Conservation (phyloP, 1,140 invertebrate species). For the Brachionus rotundiformis region DNA sequence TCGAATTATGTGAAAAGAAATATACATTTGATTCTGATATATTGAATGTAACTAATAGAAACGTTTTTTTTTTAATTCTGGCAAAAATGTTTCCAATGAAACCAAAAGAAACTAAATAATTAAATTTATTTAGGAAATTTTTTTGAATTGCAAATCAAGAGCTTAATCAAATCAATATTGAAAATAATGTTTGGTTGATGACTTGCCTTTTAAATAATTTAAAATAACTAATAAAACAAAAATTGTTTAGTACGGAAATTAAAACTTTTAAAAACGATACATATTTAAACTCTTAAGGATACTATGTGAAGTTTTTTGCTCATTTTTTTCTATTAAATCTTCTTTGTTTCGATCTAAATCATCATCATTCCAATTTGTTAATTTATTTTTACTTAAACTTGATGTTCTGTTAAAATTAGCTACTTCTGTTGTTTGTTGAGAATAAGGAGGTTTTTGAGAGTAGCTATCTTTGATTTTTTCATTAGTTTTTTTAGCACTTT, state of each 20-base stretch:
- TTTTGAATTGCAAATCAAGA: too few relatives aligned
- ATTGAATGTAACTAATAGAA: background rate
- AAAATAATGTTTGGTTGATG: too few relatives aligned
- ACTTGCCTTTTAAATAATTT: too few relatives aligned
- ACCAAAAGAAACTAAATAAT: background rate
- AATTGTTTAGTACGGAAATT: background rate
- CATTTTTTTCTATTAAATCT: background rate
- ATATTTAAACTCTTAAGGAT: conserved; percentile 13
- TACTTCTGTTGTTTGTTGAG: background rate
- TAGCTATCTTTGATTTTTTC: background rate
- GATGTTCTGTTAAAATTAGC: background rate
- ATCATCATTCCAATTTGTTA: conserved; percentile 24
- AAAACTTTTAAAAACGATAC: background rate
- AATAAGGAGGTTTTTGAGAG: background rate
- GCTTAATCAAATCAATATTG: too few relatives aligned
- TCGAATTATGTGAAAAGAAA: background rate
- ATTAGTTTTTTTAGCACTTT: background rate
- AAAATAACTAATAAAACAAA: background rate
- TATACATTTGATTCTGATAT: background rate
- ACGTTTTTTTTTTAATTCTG: background rate
- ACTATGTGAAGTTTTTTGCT: background rate
- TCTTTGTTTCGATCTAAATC: background rate
- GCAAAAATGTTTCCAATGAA: background rate
- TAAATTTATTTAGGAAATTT: too few relatives aligned
- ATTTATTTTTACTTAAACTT: background rate